These are phyloP conservation scores for Bugulina stolonifera DNA, from an alignment of 2,888 invertebrate species.

Conservation along the genomic window DNA sequence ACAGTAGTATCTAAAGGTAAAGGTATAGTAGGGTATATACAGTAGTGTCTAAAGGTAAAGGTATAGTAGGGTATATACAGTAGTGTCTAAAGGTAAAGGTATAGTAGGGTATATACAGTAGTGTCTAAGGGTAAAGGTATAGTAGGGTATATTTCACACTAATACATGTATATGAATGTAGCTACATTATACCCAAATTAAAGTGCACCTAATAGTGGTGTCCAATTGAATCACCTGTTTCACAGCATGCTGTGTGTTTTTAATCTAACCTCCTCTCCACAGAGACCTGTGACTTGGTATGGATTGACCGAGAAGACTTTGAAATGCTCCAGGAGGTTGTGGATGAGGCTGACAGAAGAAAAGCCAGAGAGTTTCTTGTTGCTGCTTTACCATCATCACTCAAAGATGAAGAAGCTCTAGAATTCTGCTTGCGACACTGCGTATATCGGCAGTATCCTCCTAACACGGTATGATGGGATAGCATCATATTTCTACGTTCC, in stretches of 20 bases:
- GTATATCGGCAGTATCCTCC: constrained; percentile 7
- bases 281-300: constrained; percentile 18
- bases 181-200: no score
- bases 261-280: not conserved
- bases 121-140: no score
- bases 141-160: no score
- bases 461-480: not conserved
- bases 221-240: no score
- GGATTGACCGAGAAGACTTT: constrained; percentile 21
- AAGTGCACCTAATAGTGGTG: no score
- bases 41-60: no score
- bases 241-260: no score
- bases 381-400: not conserved
- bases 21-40: no score
- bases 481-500: not conserved
- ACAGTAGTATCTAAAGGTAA: constrained; percentile 16
- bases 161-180: no score
- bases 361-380: not conserved
- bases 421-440: constrained; percentile 21
- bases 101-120: no score
- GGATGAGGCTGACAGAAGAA: not conserved
- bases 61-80: no score
- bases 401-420: not conserved
- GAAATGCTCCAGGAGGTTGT: not conserved
- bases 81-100: no score